A percentile compares a stretch with the other conserved stretches of the same genome.
These are phyloP conservation scores for Pseudomyrmex sp. DNA, from an alignment of 1,140 invertebrate species.

Conservation along the genomic window DNA sequence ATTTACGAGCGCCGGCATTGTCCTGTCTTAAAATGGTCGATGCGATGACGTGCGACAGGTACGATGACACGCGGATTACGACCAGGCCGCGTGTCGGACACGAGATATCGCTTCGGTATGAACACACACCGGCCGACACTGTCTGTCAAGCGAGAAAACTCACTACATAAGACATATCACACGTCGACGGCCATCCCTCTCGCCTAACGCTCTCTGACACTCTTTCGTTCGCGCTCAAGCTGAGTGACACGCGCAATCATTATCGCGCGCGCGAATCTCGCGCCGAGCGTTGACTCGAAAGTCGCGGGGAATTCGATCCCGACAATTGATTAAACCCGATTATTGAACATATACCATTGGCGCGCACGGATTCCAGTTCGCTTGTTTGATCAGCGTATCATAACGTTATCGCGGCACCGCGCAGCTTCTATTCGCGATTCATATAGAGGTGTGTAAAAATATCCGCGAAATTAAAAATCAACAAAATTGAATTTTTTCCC, in stretches of 20 bases:
- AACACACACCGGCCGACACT: slow-evolving; percentile 25
- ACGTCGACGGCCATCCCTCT: slow-evolving; percentile 28
- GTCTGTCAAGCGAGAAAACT: slow-evolving; percentile 56
- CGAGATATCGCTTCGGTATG: slow-evolving; percentile 52
- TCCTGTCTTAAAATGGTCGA: slow-evolving; percentile 47
- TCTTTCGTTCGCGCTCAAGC: not conserved
- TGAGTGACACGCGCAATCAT: slow-evolving; percentile 65
- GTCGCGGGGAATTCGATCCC: slow-evolving; percentile 43
- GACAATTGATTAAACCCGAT: slow-evolving; percentile 53
- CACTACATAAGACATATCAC: slow-evolving; percentile 52
- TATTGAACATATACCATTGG: slow-evolving; percentile 24
- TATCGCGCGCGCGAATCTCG: slow-evolving; percentile 64
- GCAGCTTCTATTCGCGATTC: not conserved
- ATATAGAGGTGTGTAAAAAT: not conserved
- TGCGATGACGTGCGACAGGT: slow-evolving; percentile 65
- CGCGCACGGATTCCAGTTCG: slow-evolving; percentile 18
- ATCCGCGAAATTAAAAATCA: slow-evolving; percentile 8
- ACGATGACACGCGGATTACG: slow-evolving; percentile 69
- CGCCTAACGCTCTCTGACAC: not conserved
- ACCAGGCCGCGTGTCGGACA: slow-evolving; percentile 51
- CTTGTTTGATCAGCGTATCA: not conserved
- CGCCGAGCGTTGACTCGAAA: slow-evolving; percentile 40
- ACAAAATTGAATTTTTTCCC: slow-evolving; percentile 34
- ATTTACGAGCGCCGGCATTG: slow-evolving; percentile 66
- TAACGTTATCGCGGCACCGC: not conserved